Evolutionary conservation across 2,888 invertebrate species (phyloP), one percentile per base, ranked within the genome.

Genomic region (Tubulanus polymorphus): DNA sequence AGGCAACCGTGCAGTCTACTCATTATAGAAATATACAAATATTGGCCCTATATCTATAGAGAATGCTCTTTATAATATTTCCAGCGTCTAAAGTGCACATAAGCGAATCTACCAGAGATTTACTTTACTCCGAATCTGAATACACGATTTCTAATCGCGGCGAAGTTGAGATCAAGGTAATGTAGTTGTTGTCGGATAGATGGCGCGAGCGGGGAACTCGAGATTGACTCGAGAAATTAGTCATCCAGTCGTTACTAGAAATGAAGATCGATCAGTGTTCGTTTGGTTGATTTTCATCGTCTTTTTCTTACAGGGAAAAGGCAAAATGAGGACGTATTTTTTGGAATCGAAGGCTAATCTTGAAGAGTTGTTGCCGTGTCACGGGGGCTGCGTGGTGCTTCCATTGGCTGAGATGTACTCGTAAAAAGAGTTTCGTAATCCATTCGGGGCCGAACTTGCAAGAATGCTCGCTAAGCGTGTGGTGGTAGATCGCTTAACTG

Each of bases 1-100:
- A n/a, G n/a, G n/a, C n/a, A n/a, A n/a, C n/a, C n/a, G n/a, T n/a
- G n/a, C n/a, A n/a, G n/a, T n/a, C n/a, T n/a, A n/a, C n/a, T n/a
- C n/a, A n/a, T n/a, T n/a, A n/a, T n/a, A n/a, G n/a, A n/a, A n/a
- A n/a, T n/a, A n/a, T n/a, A n/a, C n/a, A n/a, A n/a, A n/a, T n/a
- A n/a, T n/a, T n/a, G n/a, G n/a, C n/a, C n/a, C n/a, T n/a, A n/a
- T n/a, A n/a, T n/a, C n/a, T n/a, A n/a, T n/a, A n/a, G n/a, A n/a
- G n/a, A n/a, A n/a, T n/a, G n/a, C n/a, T n/a, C n/a, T n/a, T n/a
- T n/a, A n/a, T n/a, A n/a, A n/a, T 30, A 3, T 27, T 28, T 49
- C 27, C 28, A 49, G 49, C 49, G 23, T 27, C 6, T 3, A 49
- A 49, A 30, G 23, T 49, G 15, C 49, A 49, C 28, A 15, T 49